Base-by-base conservation (phyloP, 2,113 vertebrate species). In the Chionodraco myersi region DNA sequence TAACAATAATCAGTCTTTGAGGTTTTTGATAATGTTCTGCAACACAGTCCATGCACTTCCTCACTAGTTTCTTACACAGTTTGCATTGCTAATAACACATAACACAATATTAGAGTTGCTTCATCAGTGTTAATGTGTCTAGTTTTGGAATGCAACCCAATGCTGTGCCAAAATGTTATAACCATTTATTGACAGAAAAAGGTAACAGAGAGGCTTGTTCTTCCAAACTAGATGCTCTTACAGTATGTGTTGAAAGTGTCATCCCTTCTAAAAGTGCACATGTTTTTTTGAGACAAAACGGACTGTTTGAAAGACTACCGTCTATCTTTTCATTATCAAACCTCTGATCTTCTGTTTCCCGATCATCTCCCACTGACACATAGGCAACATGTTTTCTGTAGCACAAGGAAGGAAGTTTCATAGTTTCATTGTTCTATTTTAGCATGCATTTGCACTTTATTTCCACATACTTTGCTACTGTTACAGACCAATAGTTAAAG, bases 401-500 rank as follows among this genome's bases (percentile, higher is more conserved):
- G 76, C 70, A 83, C 56, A 73, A 72, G 69, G 6, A 49, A 30
- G 80, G 78, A 89, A 84, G 74, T 83, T 26, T 76, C 45, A 54
- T 57, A 48, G 52, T 83, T 77, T 72, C 53, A 62, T 60, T 58
- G 52, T 15, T 57, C 36, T 23, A 5, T 53, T 26, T n/a, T 49
- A 13, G 49, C 82, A 91, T 86, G 65, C 79, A 83, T 49, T 44
- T 83, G 13, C 44, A 85, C 70, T 60, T 83, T 67, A 71, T 62
- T 75, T 16, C 53, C 51, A 78, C n/a, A 77, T 16, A 36, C 23
- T 41, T 41, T 47, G 12, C 56, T n/a, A 18, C 61, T 18, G 51
- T 52, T 68, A 36, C 18, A 62, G 13, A 34, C 10, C 14, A 57
- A 26, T 3, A 6, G 13, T 47, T 41, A 41, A 41, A 30, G 26